Evolutionary conservation across 2,888 invertebrate species (phyloP).

Genomic region (Luperina nickerlii): DNA sequence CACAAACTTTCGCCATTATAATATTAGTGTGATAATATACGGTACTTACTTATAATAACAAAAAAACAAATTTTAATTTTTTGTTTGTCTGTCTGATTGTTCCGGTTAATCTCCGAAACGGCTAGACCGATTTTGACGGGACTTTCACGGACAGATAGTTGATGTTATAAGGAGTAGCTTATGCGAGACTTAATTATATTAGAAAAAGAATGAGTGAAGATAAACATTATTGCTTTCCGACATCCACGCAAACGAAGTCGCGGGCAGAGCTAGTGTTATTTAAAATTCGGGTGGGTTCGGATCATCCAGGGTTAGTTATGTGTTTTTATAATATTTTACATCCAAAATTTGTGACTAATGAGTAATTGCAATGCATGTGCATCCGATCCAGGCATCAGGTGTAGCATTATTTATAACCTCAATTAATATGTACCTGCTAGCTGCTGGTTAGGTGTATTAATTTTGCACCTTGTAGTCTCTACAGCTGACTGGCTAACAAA

Average conservation of each 20-base stretch:
- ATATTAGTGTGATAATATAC: too few relatives aligned
- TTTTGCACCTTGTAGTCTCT: conserved; percentile 59
- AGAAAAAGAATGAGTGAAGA: background rate
- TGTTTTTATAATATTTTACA: background rate
- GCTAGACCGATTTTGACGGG: background rate
- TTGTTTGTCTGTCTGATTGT: background rate
- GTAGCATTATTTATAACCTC: conserved; percentile 33
- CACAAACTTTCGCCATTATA: too few relatives aligned
- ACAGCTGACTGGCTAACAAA: conserved; percentile 62
- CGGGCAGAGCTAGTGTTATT: background rate
- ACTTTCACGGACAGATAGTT: background rate
- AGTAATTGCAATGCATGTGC: background rate
- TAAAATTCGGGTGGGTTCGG: conserved; percentile 1
- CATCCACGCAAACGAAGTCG: background rate
- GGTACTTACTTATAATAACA: background rate
- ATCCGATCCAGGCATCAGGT: conserved; percentile 17
- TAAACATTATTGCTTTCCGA: background rate
- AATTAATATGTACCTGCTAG: conserved; percentile 34
- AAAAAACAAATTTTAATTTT: background rate
- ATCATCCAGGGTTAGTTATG: background rate
- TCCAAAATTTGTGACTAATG: background rate
- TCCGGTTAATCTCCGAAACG: background rate
- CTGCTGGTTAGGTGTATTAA: conserved; percentile 16
- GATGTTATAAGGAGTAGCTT: background rate
- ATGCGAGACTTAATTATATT: background rate